Conservation (phyloP, 2,797 vertebrate genomes). For the Chanos chanos region DNA sequence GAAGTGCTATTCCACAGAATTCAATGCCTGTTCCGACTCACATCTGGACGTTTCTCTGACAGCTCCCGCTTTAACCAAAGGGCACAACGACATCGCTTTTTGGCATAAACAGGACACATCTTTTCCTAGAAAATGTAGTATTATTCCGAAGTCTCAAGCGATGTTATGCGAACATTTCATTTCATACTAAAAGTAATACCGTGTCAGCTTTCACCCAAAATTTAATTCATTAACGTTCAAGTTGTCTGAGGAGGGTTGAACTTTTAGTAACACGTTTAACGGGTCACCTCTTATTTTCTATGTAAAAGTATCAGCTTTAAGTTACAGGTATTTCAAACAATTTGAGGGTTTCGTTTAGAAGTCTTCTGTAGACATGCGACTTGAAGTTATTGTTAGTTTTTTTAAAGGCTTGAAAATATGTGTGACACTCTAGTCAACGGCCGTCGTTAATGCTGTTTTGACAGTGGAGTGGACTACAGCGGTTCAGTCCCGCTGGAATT, state of each 20-base stretch:
- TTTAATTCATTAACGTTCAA: conserved; percentile 52
- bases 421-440: no score
- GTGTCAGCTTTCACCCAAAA: conserved; percentile 52
- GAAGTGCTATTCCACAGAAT: conserved; percentile 52
- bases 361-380: no score
- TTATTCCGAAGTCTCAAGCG: conserved; percentile 66
- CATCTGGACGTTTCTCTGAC: conserved; percentile 60
- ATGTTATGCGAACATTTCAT: conserved; percentile 59
- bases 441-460: conserved; percentile 9
- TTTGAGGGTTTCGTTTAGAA: no score
- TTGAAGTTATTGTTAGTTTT: no score
- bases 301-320: no score
- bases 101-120: conserved; percentile 64
- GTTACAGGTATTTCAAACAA: no score
- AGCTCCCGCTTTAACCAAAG: conserved; percentile 58
- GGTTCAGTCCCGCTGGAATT: conserved; percentile 47
- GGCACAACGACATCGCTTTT: conserved; percentile 64
- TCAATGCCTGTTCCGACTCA: conserved; percentile 40
- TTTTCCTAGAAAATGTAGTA: conserved; percentile 47
- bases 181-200: no score
- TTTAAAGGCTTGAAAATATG: no score
- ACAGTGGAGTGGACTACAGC: neutral
- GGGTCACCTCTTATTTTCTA: no score
- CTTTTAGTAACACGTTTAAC: no score
- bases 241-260: no score